These are phyloP conservation scores for Ataeniobius toweri DNA, from an alignment of 2,797 vertebrate genomes.

Conservation along the genomic window DNA sequence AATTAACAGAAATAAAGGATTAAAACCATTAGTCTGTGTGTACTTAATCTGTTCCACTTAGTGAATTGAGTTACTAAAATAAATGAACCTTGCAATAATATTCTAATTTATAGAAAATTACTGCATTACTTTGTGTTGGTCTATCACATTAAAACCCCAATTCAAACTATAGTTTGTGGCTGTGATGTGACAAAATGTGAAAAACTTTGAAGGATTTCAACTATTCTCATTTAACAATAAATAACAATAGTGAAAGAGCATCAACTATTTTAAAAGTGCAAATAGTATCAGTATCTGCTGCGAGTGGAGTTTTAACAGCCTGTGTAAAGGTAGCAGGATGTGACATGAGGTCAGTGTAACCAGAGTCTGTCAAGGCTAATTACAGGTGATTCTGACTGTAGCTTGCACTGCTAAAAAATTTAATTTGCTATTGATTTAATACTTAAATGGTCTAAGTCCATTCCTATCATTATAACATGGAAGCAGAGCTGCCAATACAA, in stretches of 20 bases:
- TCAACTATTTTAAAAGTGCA: constrained; percentile 9
- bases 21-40: no score
- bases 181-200: not conserved
- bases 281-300: constrained; percentile 27
- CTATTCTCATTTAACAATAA: constrained; percentile 21
- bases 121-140: not conserved
- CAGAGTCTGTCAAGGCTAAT: constrained; percentile 81
- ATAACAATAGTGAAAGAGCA: constrained; percentile 20
- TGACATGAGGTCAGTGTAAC: constrained; percentile 74
- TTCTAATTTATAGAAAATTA: not conserved
- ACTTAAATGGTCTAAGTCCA: constrained; percentile 82
- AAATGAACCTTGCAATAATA: not conserved
- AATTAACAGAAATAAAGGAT: no score
- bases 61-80: no score
- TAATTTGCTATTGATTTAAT: constrained; percentile 88
- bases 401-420: constrained; percentile 85
- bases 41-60: no score
- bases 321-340: constrained; percentile 43
- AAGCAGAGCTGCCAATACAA: constrained; percentile 77
- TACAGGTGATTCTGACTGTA: constrained; percentile 82
- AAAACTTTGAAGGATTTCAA: not conserved
- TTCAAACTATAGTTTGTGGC: not conserved
- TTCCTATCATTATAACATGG: constrained; percentile 83
- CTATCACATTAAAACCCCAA: not conserved
- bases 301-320: constrained; percentile 21